Percentiles rank a stretch among this genome's conserved stretches.
These are phyloP conservation scores for Pedionomus torquatus DNA, from an alignment of 2,113 vertebrate genomes.

Conservation along the genomic window DNA sequence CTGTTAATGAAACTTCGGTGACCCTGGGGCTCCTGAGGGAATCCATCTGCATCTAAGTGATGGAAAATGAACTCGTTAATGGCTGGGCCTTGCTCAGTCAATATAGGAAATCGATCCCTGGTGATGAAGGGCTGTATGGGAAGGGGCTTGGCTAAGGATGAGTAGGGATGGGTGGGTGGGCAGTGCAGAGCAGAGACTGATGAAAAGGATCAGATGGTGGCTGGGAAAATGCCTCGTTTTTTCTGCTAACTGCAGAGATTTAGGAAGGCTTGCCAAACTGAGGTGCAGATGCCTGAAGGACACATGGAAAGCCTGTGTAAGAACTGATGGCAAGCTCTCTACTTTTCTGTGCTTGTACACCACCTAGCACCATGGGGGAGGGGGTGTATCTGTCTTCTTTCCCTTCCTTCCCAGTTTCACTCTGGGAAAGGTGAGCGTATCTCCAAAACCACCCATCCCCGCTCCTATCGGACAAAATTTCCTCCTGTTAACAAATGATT, in stretches of 20 bases:
- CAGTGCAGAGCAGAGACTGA: not conserved
- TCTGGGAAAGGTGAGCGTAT: not conserved
- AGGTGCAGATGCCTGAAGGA: not conserved
- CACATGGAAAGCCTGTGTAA: accelerated
- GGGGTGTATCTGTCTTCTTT: too few species aligned
- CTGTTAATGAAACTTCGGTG: constrained; percentile 57
- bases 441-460: not conserved
- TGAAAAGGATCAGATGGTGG: not conserved
- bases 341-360: not conserved
- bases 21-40: constrained; percentile 30
- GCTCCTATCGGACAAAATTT: not conserved
- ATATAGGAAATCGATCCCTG: constrained; percentile 51
- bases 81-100: constrained; percentile 9
- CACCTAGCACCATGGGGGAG: not conserved
- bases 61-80: constrained; percentile 70
- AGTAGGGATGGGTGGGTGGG: not conserved
- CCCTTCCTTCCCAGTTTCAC: not conserved
- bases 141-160: constrained; percentile 25
- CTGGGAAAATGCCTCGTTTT: not conserved
- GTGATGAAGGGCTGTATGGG: constrained; percentile 46
- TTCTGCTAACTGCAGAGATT: not conserved
- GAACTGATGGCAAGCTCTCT: not conserved
- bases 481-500: not conserved
- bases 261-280: not conserved
- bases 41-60: constrained; percentile 61